phyloP scores from a whole-genome alignment of 2,888 invertebrate species.

The Macaria liturata region DNA sequence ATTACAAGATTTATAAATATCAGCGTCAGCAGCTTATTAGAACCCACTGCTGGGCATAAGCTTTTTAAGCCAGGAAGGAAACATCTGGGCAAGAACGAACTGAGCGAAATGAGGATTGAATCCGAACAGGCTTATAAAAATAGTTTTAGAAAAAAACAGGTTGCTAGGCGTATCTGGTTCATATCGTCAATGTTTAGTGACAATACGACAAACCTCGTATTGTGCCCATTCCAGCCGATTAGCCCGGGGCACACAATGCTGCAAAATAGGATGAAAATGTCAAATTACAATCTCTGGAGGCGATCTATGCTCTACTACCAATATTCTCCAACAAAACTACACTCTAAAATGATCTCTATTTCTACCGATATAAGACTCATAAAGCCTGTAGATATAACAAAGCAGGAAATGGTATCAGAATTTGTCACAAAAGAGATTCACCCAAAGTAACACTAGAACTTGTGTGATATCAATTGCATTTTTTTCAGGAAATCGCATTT shows the following conservation, averaged over 20 bases:
- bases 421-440: constrained; percentile 51
- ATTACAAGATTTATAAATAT: no score
- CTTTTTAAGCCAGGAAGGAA: no score
- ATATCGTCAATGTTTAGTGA: constrained; percentile 4
- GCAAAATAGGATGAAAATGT: constrained; percentile 79
- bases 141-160: no score
- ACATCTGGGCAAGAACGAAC: no score
- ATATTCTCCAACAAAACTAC: constrained; percentile 8
- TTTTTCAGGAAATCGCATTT: constrained; percentile 44
- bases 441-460: constrained; percentile 72
- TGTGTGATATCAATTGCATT: constrained; percentile 61
- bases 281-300: constrained; percentile 76
- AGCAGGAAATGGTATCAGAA: constrained; percentile 15
- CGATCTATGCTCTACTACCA: constrained; percentile 52
- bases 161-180: no score
- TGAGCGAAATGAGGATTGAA: no score
- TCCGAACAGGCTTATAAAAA: no score
- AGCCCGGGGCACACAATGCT: constrained; percentile 65
- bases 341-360: constrained; percentile 30
- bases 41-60: no score
- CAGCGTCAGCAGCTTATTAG: no score
- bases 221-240: constrained; percentile 67
- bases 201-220: constrained; percentile 35
- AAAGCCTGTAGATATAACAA: neutral
- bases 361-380: neutral